A percentile compares a stretch with the other conserved stretches of the same genome.
These are phyloP conservation scores for Cryptophagus acutangulus DNA, from an alignment of 2,888 invertebrate genomes.

Conservation along the genomic window DNA sequence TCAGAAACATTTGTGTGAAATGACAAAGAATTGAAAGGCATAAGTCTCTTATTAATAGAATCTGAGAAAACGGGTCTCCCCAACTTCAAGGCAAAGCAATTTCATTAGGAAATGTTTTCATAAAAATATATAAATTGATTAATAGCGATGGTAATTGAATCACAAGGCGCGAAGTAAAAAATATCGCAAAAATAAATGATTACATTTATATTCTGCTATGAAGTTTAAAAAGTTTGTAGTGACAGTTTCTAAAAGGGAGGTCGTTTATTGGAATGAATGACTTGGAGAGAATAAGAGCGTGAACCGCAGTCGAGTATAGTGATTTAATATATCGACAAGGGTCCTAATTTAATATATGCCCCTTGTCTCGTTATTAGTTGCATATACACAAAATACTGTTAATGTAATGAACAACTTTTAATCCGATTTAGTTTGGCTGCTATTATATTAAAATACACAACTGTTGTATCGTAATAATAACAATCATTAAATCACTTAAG, in stretches of 20 bases:
- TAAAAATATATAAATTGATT: conserved; percentile 48
- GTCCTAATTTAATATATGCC: conserved; percentile 41
- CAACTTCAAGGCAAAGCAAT: conserved; percentile 23
- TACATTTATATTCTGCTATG: conserved; percentile 44
- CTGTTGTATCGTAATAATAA: conserved; percentile 10
- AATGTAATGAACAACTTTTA: conserved; percentile 41
- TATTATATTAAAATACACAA: conserved; percentile 30
- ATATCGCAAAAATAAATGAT: conserved; percentile 43
- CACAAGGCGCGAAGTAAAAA: conserved; percentile 45
- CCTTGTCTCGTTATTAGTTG: conserved; percentile 40
- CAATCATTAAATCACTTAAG: background rate
- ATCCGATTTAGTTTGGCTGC: conserved; percentile 33
- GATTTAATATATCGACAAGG: conserved; percentile 43
- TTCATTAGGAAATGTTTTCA: conserved; percentile 45
- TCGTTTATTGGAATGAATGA: conserved; percentile 42
- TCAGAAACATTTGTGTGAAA: no score
- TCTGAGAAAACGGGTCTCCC: background rate
- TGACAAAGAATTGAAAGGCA: conserved; percentile 4
- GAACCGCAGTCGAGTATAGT: conserved; percentile 39
- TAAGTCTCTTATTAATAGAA: conserved; percentile 6
- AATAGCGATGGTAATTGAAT: conserved; percentile 48
- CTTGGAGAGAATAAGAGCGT: conserved; percentile 34
- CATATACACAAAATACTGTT: conserved; percentile 42
- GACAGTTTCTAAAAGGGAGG: conserved; percentile 42
- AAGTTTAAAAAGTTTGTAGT: conserved; percentile 42